Evolutionary conservation across 2,113 vertebrate species (phyloP), one percentile per base, ranked within the genome.

Genomic region (Arenaria interpres): DNA sequence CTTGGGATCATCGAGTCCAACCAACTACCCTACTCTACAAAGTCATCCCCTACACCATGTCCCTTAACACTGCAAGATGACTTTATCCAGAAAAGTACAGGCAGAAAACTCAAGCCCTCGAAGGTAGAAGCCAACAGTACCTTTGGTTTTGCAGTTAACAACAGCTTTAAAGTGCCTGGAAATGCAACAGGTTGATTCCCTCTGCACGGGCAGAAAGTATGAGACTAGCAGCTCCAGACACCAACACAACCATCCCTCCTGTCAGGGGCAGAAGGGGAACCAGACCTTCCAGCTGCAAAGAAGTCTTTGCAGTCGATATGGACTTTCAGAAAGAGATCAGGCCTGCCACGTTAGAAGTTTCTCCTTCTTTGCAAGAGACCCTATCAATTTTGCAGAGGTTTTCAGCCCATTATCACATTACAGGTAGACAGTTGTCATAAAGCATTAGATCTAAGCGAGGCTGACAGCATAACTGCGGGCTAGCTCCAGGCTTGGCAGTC

Each of bases 341-440:
- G 45, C 48, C 92, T 75, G 32, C 45, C 45, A 85, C 92, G 71
- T 12, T 13, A 56, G 72, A 95, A 96, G 80, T 88, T 96, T 89
- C 73, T 94, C 92, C 94, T 92, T 71, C 93, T 77, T 92, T 86
- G 81, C 30, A 6, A 97, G 94, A 96, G 76, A 94, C 50, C 28
- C 97, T 96, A 98, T 98, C 96, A 98, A 98, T 98, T 98, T 98
- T 98, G 97, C 98, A 98, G 96, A 97, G 94, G 91, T 95, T 98
- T 96, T 96, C 95, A 98, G 97, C 90, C 97, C 97, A 95, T 97
- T 97, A 96, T 94, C 97, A 95, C 90, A 95, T 96, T 97, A 96
- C 97, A 98, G 98, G 98, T 98, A 98, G 97, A 97, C 97, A 97
- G 96, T 97, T 99, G 99, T 99, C 99, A 98, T 37, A 92, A 98